Evolutionary conservation across 2,113 vertebrate species (phyloP), one percentile per base, ranked within the genome.

Genomic region (Silurus meridionalis): DNA sequence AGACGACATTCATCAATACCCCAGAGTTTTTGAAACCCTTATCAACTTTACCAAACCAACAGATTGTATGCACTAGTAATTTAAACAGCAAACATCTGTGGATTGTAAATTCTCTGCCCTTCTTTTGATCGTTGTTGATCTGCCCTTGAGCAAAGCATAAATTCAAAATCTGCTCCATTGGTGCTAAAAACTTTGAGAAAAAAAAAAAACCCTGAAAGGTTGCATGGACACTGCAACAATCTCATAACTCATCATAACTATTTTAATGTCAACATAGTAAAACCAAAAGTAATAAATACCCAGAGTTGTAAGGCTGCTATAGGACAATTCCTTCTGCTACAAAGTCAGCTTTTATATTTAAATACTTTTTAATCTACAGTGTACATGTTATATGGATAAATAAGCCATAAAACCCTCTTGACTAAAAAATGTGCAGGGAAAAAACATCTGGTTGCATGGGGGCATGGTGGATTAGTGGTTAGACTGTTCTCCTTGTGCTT

Each of bases 21-120:
- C 52, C 52, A 7, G 21, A 7, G 13, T 5, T 53, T n/a, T 7
- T 15, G 57, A 7, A 60, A 80, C 46, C 55, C 25, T 58, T 80
- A 28, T 60, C 55, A 58, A 60, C 46, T 19, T 37, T 37, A 80
- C 17, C 4, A 0, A 80, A 80, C 57, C 17, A 37, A 60, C 78
- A 46, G 55, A 60, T 60, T 80, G 17, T 37, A 25, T 9, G 50
- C 21, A 28, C 74, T 28, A 55, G n/a, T 3, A 10, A 60, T 60
- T 25, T 60, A 46, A 53, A 55, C 78, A 60, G 78, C 55, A 80
- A 46, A 60, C 15, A 28, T 37, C 28, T 11, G 25, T 8, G 46
- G 78, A 28, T 60, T 46, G 25, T 80, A 80, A 60, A 80, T 80
- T 80, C 78, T 55, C 81, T 55, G 81, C 25, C 48, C 61, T 69